Percentiles rank a stretch among this genome's conserved stretches.
Evolutionary conservation across 2,113 vertebrate genomes (phyloP).

Genomic region (Marcusenius ussheri): DNA sequence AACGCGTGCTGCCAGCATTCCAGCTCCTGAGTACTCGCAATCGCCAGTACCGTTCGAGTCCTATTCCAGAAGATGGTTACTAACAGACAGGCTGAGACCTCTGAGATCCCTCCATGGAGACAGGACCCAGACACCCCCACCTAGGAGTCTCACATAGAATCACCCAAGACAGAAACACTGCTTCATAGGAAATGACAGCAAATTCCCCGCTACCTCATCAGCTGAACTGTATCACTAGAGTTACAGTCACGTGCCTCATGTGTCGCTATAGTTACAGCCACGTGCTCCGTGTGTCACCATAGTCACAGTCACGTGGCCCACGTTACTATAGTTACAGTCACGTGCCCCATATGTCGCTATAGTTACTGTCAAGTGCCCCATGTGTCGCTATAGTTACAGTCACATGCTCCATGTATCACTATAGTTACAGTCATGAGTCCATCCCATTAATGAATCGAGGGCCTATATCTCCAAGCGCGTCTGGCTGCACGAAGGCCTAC

Average conservation of each 20-base stretch:
- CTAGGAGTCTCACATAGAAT: not conserved
- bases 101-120: not conserved
- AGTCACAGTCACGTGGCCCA: not conserved
- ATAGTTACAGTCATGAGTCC: not conserved
- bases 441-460: not conserved
- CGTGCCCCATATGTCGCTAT: not conserved
- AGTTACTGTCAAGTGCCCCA: not conserved
- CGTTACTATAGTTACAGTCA: not conserved
- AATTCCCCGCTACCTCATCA: not conserved
- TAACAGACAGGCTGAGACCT: not conserved
- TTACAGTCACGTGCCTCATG: not conserved
- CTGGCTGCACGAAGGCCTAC: not conserved
- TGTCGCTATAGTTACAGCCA: not conserved
- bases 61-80: not conserved
- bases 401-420: not conserved
- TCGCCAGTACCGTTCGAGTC: constrained; percentile 8
- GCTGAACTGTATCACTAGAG: not conserved
- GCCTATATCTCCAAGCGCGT: not conserved
- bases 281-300: not conserved
- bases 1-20: not conserved
- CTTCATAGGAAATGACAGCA: not conserved
- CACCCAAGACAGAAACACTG: not conserved
- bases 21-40: not conserved
- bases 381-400: not conserved
- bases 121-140: not conserved